Evolutionary conservation across 2,888 invertebrate genomes (phyloP), one percentile per base, ranked within the genome.

Genomic region (Acrocera orbiculus): DNA sequence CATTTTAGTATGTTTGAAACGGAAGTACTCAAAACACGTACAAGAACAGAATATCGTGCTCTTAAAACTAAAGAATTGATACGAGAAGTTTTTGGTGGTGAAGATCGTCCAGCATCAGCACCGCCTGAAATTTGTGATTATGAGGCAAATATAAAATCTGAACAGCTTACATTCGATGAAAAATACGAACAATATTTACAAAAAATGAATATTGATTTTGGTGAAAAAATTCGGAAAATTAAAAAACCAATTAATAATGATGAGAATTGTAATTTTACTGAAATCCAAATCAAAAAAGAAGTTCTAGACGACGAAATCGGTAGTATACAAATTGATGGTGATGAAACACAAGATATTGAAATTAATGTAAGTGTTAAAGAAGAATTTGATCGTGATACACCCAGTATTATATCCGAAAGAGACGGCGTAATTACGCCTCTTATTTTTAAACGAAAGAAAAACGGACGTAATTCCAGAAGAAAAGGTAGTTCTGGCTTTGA

Each of bases 41-140:
- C 81, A 13, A 65, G 81, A 46, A 78, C 75, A 20, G 79, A 81
- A 52, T 78, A 76, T 29, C 65, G 77, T 46, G 67, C 75, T 13
- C 54, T 70, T 43, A 78, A 80, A 53, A 76, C 76, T 49, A 65
- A 76, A 46, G 79, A 79, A 26, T 77, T 79, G 4, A 81, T 82
- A 27, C 73, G 79, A 44, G 81, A 83, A 59, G 80, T 83, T 3
- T 83, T 85, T 53, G 82, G 82, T 2, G 57, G 54, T 4, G 53
- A 51, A 39, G 82, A 83, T 47, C 64, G 82, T 26, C 81, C 85
- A 0, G 81, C 82, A 0, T 82, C 82, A 0, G 82, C 83, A 0
- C 82, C 83, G 1, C 82, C 83, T 0, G 52, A 53, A 37, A 51
- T 56, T 16, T 27, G 28, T 9, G 37, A 42, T 11, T 53, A 54